Base-by-base conservation (phyloP, 2,113 vertebrate genomes). In the Arvicanthis niloticus region DNA sequence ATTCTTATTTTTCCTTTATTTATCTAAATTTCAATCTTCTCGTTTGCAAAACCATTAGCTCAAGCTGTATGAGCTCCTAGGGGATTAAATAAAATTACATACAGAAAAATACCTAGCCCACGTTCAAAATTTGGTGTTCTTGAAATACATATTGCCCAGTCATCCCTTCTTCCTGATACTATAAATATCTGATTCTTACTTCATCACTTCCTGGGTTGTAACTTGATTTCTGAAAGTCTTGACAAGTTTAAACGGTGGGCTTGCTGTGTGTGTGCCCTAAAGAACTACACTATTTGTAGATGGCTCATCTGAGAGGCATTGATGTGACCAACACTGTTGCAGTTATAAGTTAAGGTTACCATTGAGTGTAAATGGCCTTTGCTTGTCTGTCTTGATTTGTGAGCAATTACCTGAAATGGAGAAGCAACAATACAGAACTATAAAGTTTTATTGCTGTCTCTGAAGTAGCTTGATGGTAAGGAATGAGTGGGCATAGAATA, bases 311-410 rank as follows among this genome's bases (percentile, higher is more conserved):
- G 91, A 53, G 76, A 88, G 58, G 45, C 62, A 17, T 77, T 87
- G 34, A 80, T 65, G 75, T 6, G 0, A 67, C 3, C 51, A 40
- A 21, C 65, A 45, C 73, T 7, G 48, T 51, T 1, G 5, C 15
- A 60, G 77, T 62, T 89, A 45, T 89, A 91, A 91, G 58, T 45
- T 13, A 72, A 92, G 22, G 24, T 97, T 84, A 81, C 31, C 17
- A 42, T 37, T 65, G 37, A 94, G 56, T 85, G 94, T 58, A 73
- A 1, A 60, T 2, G 29, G 42, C 53, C 65, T 96, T 84, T 82
- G 12, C 37, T 82, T 84, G 77, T 40, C 53, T 89, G 62, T 90
- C 45, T 86, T 93, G 94, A 94, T 95, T 91, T 94, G 73, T 75
- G 48, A 24, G n/a, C 75, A 70, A 87, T 72, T 72, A 7, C 37